Evolutionary conservation across 64 coral and sea anemone species (phyloP).

Genomic region (Actinia equina): DNA sequence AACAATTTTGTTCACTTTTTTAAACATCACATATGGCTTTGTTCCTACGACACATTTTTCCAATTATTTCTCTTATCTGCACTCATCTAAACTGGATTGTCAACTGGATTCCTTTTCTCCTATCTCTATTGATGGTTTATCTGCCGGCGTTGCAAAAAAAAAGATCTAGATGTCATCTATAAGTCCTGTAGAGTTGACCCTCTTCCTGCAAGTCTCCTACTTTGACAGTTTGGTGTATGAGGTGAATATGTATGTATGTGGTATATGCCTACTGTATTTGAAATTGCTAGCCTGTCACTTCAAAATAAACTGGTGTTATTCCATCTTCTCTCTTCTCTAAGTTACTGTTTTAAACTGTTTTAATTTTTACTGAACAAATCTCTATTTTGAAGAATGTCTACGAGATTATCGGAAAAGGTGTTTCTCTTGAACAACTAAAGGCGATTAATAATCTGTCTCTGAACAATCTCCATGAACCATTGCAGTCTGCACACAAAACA

Average conservation of each 20-base stretch:
- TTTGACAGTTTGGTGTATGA: not conserved
- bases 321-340: slow-evolving; percentile 19
- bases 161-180: slow-evolving; percentile 24
- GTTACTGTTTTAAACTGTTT: no score
- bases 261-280: slow-evolving; percentile 19
- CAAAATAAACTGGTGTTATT: slow-evolving; percentile 11
- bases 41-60: not conserved
- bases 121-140: slow-evolving; percentile 17
- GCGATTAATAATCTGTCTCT: slow-evolving; percentile 6
- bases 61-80: not conserved
- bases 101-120: not conserved
- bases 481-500: slow-evolving; percentile 23
- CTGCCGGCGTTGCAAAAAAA: not conserved
- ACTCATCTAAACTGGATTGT: not conserved
- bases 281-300: slow-evolving; percentile 28
- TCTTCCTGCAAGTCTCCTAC: slow-evolving; percentile 32
- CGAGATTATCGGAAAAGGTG: not conserved
- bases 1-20: not conserved
- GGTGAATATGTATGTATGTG: no score
- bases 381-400: slow-evolving; percentile 4
- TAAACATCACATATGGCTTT: slow-evolving; percentile 3
- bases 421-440: not conserved
- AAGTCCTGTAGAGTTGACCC: slow-evolving; percentile 22
- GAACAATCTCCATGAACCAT: slow-evolving; percentile 10
- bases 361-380: slow-evolving; percentile 21